Conservation (phyloP, 2,797 vertebrate species). For the Setipinna tenuifilis region DNA sequence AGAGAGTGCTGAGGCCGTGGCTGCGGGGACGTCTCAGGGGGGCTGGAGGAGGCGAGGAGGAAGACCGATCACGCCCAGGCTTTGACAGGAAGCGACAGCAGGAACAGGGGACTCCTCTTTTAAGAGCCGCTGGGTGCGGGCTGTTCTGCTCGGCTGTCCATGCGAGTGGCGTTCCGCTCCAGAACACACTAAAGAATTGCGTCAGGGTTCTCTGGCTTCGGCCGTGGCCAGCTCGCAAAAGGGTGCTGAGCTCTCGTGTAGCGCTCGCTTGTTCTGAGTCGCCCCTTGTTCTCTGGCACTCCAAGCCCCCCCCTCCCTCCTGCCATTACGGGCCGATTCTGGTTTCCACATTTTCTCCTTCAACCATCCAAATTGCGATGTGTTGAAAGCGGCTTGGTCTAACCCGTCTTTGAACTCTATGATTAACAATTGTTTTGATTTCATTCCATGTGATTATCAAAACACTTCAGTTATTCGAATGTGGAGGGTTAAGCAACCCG, state of each 20-base stretch:
- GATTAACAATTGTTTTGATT: constrained; percentile 16
- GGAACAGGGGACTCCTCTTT: not conserved
- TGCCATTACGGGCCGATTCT: not conserved
- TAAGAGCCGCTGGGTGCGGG: not conserved
- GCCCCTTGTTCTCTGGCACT: not conserved
- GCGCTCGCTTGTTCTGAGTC: not conserved
- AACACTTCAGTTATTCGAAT: not conserved
- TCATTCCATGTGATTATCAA: not conserved
- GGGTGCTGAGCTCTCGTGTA: not conserved
- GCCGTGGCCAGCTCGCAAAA: not conserved
- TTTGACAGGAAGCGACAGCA: constrained; percentile 1
- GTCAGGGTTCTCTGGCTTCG: not conserved
- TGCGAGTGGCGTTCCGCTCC: not conserved
- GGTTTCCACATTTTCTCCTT: not conserved
- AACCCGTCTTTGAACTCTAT: not conserved
- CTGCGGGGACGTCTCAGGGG: not conserved
- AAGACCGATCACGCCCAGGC: not conserved
- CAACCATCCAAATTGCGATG: not conserved
- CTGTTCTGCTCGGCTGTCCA: not conserved
- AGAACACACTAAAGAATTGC: not conserved
- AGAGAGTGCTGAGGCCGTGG: not conserved
- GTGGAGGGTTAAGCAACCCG: not conserved
- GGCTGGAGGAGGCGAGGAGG: not conserved
- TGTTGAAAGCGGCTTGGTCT: not conserved
- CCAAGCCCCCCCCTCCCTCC: not conserved